Percentiles rank a stretch among this genome's conserved stretches.
phyloP scores from a whole-genome alignment of 1,140 invertebrate genomes.

The Cydia pomonella region DNA sequence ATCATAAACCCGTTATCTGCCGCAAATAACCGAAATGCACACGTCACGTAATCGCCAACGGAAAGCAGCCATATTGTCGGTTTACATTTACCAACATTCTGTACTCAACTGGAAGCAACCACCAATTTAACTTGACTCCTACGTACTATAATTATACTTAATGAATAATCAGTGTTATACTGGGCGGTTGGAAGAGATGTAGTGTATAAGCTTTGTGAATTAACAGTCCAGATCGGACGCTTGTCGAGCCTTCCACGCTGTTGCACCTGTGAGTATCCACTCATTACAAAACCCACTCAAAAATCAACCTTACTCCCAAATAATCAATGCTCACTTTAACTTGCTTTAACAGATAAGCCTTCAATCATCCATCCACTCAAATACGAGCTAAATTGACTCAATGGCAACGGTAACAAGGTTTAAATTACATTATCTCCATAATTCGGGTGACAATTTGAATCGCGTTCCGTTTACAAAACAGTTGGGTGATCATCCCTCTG shows the following conservation, averaged over 20 bases:
- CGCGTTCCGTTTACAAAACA: conserved; percentile 66
- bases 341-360: background rate
- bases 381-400: conserved; percentile 39
- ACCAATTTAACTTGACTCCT: background rate
- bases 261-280: conserved; percentile 68
- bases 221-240: conserved; percentile 55
- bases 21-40: conserved; percentile 36
- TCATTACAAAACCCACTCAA: conserved; percentile 45
- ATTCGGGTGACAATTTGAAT: conserved; percentile 70
- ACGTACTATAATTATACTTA: no score
- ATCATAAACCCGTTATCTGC: conserved; percentile 26
- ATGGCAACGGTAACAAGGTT: conserved; percentile 42
- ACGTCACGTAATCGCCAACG: conserved; percentile 64
- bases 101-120: background rate
- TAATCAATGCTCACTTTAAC: conserved; percentile 23
- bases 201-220: background rate
- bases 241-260: conserved; percentile 72
- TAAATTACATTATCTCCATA: conserved; percentile 43
- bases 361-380: conserved; percentile 26
- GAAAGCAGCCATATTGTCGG: conserved; percentile 73
- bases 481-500: conserved; percentile 56
- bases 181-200: background rate
- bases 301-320: conserved; percentile 38
- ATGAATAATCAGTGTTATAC: background rate
- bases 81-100: background rate